These are phyloP conservation scores for Anthopleura sola DNA, from an alignment of 64 coral and sea anemone genomes.

Conservation along the genomic window DNA sequence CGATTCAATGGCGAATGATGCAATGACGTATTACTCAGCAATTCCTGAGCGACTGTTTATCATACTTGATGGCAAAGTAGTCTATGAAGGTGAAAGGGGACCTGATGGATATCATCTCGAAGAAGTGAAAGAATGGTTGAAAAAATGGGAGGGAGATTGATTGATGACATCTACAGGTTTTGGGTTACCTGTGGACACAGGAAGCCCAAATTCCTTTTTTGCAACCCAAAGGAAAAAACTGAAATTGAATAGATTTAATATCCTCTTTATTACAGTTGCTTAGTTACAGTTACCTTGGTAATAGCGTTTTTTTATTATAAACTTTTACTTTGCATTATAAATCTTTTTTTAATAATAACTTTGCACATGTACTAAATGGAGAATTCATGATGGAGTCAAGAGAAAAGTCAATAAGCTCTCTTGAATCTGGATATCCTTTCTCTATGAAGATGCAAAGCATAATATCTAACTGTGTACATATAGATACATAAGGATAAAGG, in stretches of 20 bases:
- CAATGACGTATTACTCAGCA: conserved; percentile 43
- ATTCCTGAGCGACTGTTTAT: conserved; percentile 59
- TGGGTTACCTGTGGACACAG: neutral
- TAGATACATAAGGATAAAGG: no score
- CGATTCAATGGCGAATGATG: conserved; percentile 55
- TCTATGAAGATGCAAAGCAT: neutral
- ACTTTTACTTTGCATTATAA: neutral
- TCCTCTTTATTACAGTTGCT: neutral
- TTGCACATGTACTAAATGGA: neutral
- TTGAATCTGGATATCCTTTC: neutral
- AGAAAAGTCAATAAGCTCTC: neutral
- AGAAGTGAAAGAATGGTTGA: conserved; percentile 54
- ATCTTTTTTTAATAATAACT: neutral
- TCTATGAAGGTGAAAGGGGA: conserved; percentile 48
- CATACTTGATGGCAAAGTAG: conserved; percentile 48
- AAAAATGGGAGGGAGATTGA: conserved; percentile 28
- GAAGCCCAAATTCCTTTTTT: neutral
- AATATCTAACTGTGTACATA: no score
- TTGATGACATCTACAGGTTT: neutral
- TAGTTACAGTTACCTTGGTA: no score
- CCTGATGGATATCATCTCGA: conserved; percentile 22
- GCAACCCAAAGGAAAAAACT: neutral
- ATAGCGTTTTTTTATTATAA: neutral
- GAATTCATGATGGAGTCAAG: neutral
- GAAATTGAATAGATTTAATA: neutral